Percentiles rank a stretch among this genome's conserved stretches.
These are phyloP conservation scores for Leptopilina syphax DNA, from an alignment of 2,888 invertebrate species.

Conservation along the genomic window DNA sequence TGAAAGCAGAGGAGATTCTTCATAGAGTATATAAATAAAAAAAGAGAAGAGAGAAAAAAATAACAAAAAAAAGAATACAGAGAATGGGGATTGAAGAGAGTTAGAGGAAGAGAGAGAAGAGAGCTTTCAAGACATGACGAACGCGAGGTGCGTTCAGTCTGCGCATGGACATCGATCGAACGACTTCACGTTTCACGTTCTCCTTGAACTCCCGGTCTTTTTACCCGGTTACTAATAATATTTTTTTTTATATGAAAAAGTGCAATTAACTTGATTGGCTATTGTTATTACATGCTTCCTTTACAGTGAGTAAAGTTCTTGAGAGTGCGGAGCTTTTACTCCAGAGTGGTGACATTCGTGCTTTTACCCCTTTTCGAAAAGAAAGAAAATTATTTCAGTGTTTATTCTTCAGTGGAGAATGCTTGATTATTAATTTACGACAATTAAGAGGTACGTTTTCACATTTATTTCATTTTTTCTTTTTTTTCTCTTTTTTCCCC, in stretches of 20 bases:
- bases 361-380: constrained; percentile 3
- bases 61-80: not conserved
- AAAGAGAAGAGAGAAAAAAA: not conserved
- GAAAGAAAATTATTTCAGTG: not conserved
- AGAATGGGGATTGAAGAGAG: not conserved
- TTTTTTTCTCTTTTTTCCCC: not conserved
- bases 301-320: not conserved
- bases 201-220: constrained; percentile 55
- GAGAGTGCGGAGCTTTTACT: constrained; percentile 17
- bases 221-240: constrained; percentile 41
- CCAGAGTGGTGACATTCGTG: constrained; percentile 30
- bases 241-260: constrained; percentile 6
- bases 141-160: constrained; percentile 48
- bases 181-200: constrained; percentile 51
- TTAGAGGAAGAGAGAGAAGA: constrained; percentile 2
- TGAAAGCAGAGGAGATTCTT: not conserved
- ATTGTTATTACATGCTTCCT: not conserved
- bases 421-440: not conserved
- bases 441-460: constrained; percentile 1
- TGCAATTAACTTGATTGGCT: constrained; percentile 7
- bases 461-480: not conserved
- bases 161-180: constrained; percentile 59
- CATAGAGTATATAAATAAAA: not conserved
- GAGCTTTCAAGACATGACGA: constrained; percentile 30
- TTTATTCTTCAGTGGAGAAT: not conserved